Conservation (phyloP, 2,888 invertebrate genomes). For the Idaea dimidiata region DNA sequence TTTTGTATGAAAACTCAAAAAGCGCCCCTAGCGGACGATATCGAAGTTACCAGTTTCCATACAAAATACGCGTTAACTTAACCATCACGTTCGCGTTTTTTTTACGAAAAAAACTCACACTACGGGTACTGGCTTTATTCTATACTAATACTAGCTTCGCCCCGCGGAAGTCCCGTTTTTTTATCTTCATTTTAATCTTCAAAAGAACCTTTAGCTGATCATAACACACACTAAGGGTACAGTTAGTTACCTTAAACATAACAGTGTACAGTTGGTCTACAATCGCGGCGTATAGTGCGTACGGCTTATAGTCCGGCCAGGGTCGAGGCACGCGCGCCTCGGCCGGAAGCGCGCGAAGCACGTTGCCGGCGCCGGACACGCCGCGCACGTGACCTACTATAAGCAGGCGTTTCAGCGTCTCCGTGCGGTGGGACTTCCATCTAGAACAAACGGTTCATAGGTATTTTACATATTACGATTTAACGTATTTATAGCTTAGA, state of each 20-base stretch:
- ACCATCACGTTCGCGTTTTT: too few relatives aligned
- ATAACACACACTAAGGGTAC: background rate
- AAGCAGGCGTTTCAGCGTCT: slow-evolving; percentile 88
- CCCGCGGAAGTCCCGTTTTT: background rate
- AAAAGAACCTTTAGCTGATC: too few relatives aligned
- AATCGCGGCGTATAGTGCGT: slow-evolving; percentile 91
- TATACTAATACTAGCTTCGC: too few relatives aligned
- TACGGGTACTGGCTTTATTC: too few relatives aligned
- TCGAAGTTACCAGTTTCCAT: too few relatives aligned
- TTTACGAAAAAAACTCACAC: too few relatives aligned
- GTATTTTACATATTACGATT: too few relatives aligned
- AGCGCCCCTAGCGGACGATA: too few relatives aligned
- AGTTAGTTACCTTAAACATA: slow-evolving; percentile 88
- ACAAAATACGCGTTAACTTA: too few relatives aligned
- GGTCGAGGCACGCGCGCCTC: slow-evolving; percentile 78
- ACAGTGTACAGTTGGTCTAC: slow-evolving; percentile 91
- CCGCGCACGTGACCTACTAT: slow-evolving; percentile 89
- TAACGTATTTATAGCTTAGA: too few relatives aligned
- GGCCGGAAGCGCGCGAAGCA: slow-evolving; percentile 77
- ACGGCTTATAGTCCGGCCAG: slow-evolving; percentile 91
- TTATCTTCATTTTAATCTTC: background rate
- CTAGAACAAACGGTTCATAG: slow-evolving; percentile 45
- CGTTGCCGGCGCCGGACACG: slow-evolving; percentile 84
- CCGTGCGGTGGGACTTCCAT: slow-evolving; percentile 87
- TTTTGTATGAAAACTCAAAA: too few relatives aligned